Evolutionary conservation across 2,113 vertebrate species (phyloP), one percentile per base, ranked within the genome.

Genomic region (Cinclus mexicanus): DNA sequence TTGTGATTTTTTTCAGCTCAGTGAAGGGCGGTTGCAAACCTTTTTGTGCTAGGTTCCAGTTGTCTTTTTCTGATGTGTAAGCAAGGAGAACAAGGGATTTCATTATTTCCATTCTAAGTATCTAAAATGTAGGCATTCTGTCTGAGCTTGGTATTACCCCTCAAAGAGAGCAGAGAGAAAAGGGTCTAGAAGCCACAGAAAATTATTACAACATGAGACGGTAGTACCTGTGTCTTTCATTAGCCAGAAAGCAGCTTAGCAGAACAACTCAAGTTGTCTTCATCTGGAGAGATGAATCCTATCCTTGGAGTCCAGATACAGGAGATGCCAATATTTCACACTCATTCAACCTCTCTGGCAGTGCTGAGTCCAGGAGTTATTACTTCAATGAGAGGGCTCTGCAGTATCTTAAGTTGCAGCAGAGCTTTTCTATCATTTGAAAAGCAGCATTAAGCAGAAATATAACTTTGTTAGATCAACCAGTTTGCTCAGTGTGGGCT

Each of bases 401-500:
- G 25, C 8, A 63, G 9, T 37, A 7, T 29, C 23, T 67, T 24
- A 4, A 61, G 11, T 15, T 20, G 8, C 19, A 68, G 9, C 5
- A 72, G 29, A 80, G 2, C 5, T 71, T 82, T 35, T 71, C 8
- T 2, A 9, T 33, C 2, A 31, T 79, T 76, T 76, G 21, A 78
- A 79, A 84, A 87, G 4, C 19, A 83, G 1, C 23, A 47, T 63
- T 75, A 59, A 84, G 49, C 7, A 59, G 31, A 77, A 91, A 46
- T 52, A 84, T 14, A 56, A 13, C 9, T 16, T 10, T 17, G 2
- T 1, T 67, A 37, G 7, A 50, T 29, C 23, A 83, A n/a, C 4
- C 7, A 16, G 7, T 53, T 77, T 74, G 23, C 46, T 60, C 4
- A 0, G 5, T 41, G 33, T 2, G 1, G 3, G 29, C 31, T 80